Evolutionary conservation across 2,888 invertebrate species (phyloP), one percentile per base, ranked within the genome.

Genomic region (Phortica magna): DNA sequence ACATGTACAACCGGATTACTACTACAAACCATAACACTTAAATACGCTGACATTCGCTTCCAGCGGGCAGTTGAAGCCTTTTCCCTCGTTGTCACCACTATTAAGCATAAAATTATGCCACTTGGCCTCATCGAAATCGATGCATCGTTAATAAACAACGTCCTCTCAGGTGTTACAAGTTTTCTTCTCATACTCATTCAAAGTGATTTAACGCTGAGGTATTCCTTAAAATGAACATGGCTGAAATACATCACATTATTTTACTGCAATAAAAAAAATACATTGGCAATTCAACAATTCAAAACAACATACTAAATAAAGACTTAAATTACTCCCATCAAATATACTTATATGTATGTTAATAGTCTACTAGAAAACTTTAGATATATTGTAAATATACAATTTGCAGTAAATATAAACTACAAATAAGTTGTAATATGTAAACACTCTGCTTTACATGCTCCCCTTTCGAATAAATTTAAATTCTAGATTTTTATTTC

Each of bases 141-240:
- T 68, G 80, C 87, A 53, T 80, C 86, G 0, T 80, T 91, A 1
- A 71, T 90, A 4, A 83, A 82, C 65, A 83, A 83, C 76, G 83
- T 89, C 0, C 78, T 92, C 2, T 86, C 91, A 1, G 83, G 90
- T 3, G 89, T 88, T 2, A 85, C 89, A 7, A 90, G 88, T 22
- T 91, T 91, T 74, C 79, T 89, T n/a, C 73, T 92, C 3, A 91
- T 91, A 65, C 81, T 92, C 3, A 87, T 92, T 57, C 91, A 91
- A 83, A 81, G 86, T 39, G 92, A 92, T 83, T 80, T 92, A 55
- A 85, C 89, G 0, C 83, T 85, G 17, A 83, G 92, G 10, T 90
- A 91, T 43, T 80, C 90, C 9, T 79, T 90, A 0, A 89, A 88
- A 73, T 89, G 83, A 79, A 77, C 22, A 22, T 43, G 0, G 31